Evolutionary conservation across 2,113 vertebrate genomes (phyloP).

Genomic region (Corythaixoides concolor): DNA sequence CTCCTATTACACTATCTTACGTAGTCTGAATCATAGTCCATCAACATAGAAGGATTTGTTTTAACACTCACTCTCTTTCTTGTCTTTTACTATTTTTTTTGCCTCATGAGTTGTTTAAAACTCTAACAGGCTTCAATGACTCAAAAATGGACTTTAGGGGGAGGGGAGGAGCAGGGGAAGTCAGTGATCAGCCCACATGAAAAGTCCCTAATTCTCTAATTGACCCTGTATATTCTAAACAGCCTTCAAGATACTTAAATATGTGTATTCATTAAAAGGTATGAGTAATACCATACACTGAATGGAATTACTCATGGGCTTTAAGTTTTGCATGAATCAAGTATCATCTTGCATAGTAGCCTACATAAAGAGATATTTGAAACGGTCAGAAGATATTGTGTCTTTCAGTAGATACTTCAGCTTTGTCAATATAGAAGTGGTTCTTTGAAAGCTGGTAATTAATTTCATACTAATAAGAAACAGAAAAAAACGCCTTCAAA

Average conservation of each 20-base stretch:
- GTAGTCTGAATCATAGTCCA: background rate
- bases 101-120: background rate
- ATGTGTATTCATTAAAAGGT: background rate
- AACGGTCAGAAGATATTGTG: background rate
- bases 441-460: slow-evolving; percentile 23
- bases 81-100: background rate
- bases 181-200: background rate
- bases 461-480: slow-evolving; percentile 27
- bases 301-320: slow-evolving; percentile 24
- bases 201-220: slow-evolving; percentile 33
- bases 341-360: background rate
- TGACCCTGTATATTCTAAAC: background rate
- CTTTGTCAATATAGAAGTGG: background rate
- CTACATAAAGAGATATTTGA: background rate
- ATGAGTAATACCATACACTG: slow-evolving; percentile 21
- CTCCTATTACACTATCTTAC: background rate
- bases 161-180: background rate
- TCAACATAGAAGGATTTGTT: too few relatives aligned
- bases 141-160: background rate
- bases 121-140: background rate
- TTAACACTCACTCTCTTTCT: background rate
- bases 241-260: background rate
- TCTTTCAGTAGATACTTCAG: background rate
- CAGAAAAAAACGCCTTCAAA: background rate
- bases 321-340: slow-evolving; percentile 24